These are phyloP conservation scores for Falco berigora DNA, from an alignment of 2,797 vertebrate species.

Conservation along the genomic window DNA sequence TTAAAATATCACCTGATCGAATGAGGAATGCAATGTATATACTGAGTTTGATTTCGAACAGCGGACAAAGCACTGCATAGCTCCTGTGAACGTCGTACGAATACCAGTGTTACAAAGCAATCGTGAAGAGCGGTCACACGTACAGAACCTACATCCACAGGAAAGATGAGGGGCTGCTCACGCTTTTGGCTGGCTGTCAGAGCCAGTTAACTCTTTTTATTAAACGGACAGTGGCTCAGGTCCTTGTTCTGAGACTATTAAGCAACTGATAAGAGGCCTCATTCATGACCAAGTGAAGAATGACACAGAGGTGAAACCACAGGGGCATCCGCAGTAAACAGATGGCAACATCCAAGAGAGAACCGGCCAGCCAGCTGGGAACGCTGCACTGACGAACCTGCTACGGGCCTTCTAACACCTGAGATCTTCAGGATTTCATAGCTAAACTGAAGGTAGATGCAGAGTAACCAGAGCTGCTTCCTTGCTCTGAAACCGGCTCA, in stretches of 20 bases:
- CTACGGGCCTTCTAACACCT: background rate
- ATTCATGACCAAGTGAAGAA: background rate
- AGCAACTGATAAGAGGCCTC: background rate
- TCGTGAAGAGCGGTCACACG: fast-evolving
- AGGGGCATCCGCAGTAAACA: background rate
- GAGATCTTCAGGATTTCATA: background rate
- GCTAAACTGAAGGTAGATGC: background rate
- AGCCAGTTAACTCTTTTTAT: background rate
- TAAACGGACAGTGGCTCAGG: background rate
- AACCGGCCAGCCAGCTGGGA: background rate
- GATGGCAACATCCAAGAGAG: background rate
- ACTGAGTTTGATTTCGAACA: background rate
- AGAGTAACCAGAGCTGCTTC: background rate
- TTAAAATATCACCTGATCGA: background rate
- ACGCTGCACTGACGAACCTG: background rate
- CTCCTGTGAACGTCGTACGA: fast-evolving
- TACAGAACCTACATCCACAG: background rate
- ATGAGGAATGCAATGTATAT: background rate
- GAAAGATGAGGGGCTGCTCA: background rate
- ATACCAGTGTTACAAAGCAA: background rate
- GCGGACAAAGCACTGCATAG: background rate
- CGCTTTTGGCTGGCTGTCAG: background rate
- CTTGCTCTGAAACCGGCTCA: background rate
- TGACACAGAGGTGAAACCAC: background rate
- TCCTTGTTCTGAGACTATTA: background rate